phyloP scores from a whole-genome alignment of 1,140 invertebrate genomes.

The Pentalonia nigronervosa region DNA sequence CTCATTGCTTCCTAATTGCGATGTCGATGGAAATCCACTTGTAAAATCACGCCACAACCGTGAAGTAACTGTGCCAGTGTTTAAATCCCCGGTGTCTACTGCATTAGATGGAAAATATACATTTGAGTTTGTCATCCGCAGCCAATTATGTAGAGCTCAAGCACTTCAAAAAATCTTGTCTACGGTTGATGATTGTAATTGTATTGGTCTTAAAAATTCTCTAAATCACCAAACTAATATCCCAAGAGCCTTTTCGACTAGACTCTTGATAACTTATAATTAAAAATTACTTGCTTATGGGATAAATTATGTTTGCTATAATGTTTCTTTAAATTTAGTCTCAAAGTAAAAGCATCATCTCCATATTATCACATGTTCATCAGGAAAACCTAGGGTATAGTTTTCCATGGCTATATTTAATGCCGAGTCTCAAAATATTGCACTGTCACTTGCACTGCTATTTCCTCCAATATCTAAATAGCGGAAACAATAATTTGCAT shows the following conservation, averaged over 20 bases:
- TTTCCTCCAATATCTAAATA: conserved; percentile 59
- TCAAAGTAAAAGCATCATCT: conserved; percentile 67
- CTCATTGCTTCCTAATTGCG: conserved; percentile 25
- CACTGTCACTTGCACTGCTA: conserved; percentile 63
- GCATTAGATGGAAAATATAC: conserved; percentile 35
- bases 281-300: conserved; percentile 63
- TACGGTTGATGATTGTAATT: conserved; percentile 60
- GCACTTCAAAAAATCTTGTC: conserved; percentile 30
- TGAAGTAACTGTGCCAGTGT: conserved; percentile 6
- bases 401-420: conserved; percentile 60
- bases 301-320: conserved; percentile 65
- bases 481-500: conserved; percentile 61
- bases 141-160: conserved; percentile 23
- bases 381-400: conserved; percentile 58
- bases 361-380: conserved; percentile 63
- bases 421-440: conserved; percentile 63
- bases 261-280: conserved; percentile 64
- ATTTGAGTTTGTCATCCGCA: conserved; percentile 22
- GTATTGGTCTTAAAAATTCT: conserved; percentile 64
- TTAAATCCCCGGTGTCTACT: conserved; percentile 26
- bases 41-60: conserved; percentile 24
- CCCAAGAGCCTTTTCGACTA: conserved; percentile 69
- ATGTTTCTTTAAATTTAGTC: conserved; percentile 65
- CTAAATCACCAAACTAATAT: conserved; percentile 65
- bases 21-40: conserved; percentile 23